These are phyloP conservation scores for Hirundo rustica DNA, from an alignment of 2,797 vertebrate species.

Conservation along the genomic window DNA sequence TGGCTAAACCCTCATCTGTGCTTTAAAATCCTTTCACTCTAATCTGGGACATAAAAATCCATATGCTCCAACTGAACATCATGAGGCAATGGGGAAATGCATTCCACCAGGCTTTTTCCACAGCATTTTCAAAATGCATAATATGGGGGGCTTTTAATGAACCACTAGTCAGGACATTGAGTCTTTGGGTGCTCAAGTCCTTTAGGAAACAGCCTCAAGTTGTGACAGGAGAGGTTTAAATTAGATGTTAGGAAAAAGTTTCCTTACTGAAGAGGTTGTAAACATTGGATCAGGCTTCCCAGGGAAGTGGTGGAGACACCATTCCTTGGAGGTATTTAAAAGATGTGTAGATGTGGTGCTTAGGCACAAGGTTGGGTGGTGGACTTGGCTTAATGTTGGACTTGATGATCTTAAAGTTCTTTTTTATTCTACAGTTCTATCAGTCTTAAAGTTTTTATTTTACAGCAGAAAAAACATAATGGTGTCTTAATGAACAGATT, in stretches of 20 bases:
- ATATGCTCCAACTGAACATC: background rate
- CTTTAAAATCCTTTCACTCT: conserved; percentile 17
- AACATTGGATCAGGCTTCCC: background rate
- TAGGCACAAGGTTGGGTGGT: background rate
- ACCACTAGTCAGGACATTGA: background rate
- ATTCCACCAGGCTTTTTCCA: background rate
- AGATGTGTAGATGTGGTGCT: background rate
- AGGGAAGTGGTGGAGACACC: background rate
- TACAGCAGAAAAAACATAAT: background rate
- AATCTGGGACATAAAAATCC: conserved; percentile 4
- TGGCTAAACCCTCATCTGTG: background rate
- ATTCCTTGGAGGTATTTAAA: background rate
- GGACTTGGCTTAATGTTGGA: background rate
- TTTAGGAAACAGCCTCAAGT: background rate
- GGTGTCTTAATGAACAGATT: background rate
- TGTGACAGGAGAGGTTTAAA: background rate
- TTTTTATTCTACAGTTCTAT: background rate
- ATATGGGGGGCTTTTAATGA: background rate
- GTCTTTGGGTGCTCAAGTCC: background rate
- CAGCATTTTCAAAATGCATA: background rate
- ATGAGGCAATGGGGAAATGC: background rate
- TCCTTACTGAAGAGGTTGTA: background rate
- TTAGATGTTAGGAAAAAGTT: background rate
- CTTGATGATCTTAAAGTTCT: background rate
- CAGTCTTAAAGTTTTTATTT: background rate